Base-by-base conservation (phyloP, 1,140 invertebrate species). In the Euwallacea fornicatus region DNA sequence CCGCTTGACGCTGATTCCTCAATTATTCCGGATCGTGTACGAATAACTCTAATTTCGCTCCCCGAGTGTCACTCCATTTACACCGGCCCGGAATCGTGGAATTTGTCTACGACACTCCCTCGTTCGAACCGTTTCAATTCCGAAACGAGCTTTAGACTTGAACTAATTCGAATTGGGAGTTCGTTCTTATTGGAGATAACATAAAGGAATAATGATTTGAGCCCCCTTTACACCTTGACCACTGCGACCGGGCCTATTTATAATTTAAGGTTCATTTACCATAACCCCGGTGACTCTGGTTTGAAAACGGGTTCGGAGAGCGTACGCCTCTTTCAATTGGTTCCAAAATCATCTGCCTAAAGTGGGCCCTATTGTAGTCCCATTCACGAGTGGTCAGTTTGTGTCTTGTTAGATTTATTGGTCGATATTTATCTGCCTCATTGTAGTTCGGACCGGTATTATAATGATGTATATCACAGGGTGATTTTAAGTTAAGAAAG, bases 1-100 rank as follows among this genome's bases (percentile, higher is more conserved):
- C 70, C 43, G 70, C 33, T 66, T 61, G 63, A 72, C 65, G 58
- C 58, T 72, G 70, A 72, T 66, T 72, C 70, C 70, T 66, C 70
- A 72, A 66, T 72, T 72, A 72, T 72, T 61, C 56, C 13, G 70
- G 70, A 66, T 66, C 64, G 56, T 61, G 15, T 59, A 58, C 61
- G 61, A 54, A 64, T 66, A 68, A 60, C 66, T 68, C 55, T 60
- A 68, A 68, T 60, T 68, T 68, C 13, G 56, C 60, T 68, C 56
- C 42, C 56, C 58, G 56, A 13, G 66, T 50, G 66, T 68, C 66
- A 68, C 50, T 47, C 56, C 66, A 68, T 68, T 68, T 68, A 68
- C 66, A 68, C 66, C 66, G 53, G 50, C 16, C 11, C 21, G 46
- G 66, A 60, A 68, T 61, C 33, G 66, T 53, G 55, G 60, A 68